Conservation (phyloP, 2,797 vertebrate genomes). For the Mustela erminea region DNA sequence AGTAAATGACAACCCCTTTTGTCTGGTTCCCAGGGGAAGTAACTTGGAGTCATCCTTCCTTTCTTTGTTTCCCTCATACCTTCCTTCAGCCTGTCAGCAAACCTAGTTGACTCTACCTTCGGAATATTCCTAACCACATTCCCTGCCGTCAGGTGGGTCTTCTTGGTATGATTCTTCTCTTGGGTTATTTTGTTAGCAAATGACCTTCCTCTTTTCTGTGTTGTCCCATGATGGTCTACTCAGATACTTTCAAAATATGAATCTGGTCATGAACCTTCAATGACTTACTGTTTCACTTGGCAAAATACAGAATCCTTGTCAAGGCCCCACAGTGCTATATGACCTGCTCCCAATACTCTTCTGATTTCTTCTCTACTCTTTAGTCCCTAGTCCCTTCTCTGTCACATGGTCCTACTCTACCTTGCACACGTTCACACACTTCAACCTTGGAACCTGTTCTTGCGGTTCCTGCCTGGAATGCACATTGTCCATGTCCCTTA, state of each 20-base stretch:
- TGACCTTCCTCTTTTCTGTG: neutral
- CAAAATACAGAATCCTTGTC: neutral
- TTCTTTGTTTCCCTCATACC: neutral
- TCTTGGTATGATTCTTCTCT: neutral
- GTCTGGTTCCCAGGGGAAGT: neutral
- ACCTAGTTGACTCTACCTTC: neutral
- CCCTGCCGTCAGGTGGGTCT: neutral
- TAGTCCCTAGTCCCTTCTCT: neutral
- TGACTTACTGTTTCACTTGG: neutral
- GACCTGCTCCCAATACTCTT: neutral
- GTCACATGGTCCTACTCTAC: neutral
- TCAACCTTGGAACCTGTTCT: neutral
- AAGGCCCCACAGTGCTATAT: accelerated
- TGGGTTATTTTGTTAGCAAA: neutral
- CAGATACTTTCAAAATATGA: neutral
- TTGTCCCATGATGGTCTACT: neutral
- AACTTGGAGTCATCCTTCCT: neutral
- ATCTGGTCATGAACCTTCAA: neutral
- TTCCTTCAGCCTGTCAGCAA: neutral
- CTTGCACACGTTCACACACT: neutral
- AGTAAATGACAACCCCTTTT: neutral
- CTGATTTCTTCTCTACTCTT: neutral
- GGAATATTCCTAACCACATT: neutral
- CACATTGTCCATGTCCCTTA: neutral
- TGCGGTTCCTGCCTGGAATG: neutral